Evolutionary conservation across 1,140 invertebrate genomes (phyloP).

Genomic region (Papilio polytes): DNA sequence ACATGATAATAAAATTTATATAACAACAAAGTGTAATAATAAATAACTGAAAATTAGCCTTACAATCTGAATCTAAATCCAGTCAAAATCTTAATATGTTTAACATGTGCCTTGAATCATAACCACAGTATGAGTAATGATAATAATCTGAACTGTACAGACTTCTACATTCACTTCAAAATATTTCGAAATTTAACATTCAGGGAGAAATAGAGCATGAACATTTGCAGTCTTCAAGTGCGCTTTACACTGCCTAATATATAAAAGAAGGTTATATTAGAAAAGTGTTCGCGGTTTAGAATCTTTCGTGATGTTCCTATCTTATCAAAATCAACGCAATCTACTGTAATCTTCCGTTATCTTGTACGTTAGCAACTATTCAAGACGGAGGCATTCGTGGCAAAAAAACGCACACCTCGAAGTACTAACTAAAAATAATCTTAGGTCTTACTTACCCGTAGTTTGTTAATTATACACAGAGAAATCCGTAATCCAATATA

Average conservation of each 20-base stretch:
- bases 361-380: constrained; percentile 63
- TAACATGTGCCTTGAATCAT: constrained; percentile 39
- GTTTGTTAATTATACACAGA: constrained; percentile 71
- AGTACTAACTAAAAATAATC: constrained; percentile 4
- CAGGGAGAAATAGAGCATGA: constrained; percentile 64
- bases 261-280: background rate
- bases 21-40: background rate
- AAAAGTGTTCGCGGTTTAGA: constrained; percentile 24
- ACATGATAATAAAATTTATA: no score
- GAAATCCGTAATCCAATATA: constrained; percentile 80
- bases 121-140: constrained; percentile 54
- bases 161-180: constrained; percentile 64
- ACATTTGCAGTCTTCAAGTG: constrained; percentile 40
- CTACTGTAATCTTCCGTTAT: constrained; percentile 76
- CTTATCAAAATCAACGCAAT: constrained; percentile 80
- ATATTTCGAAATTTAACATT: constrained; percentile 69
- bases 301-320: constrained; percentile 54
- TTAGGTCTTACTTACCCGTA: constrained; percentile 64
- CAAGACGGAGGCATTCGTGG: constrained; percentile 70
- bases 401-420: constrained; percentile 43
- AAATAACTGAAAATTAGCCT: background rate
- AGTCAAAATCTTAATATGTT: background rate
- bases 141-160: background rate
- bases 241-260: background rate
- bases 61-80: background rate